phyloP scores from a whole-genome alignment of 2,888 invertebrate genomes.

The Melipona beecheii region DNA sequence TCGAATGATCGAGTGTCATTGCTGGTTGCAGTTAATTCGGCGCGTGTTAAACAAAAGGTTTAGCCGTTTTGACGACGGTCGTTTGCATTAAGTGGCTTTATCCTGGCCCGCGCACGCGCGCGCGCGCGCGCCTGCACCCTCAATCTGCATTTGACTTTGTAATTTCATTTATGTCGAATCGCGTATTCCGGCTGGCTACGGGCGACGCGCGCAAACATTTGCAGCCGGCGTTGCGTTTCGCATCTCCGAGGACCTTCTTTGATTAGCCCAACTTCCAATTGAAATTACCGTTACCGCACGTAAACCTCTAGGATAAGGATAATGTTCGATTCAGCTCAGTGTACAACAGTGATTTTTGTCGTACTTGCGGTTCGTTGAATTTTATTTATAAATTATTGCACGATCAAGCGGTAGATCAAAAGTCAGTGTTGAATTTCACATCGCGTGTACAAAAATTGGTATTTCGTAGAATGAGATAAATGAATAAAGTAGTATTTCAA shows the following conservation, averaged over 20 bases:
- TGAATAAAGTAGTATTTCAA: no score
- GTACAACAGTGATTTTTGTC: neutral
- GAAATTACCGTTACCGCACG: neutral
- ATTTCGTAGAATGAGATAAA: no score
- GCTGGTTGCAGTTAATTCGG: constrained; percentile 31
- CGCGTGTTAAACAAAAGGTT: constrained; percentile 49
- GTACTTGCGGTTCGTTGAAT: neutral
- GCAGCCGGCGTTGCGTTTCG: constrained; percentile 17
- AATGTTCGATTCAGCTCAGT: neutral
- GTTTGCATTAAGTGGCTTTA: constrained; percentile 58
- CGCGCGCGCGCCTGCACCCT: neutral
- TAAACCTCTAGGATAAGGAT: neutral
- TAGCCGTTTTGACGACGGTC: constrained; percentile 48
- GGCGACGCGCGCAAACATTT: constrained; percentile 45
- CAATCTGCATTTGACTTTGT: constrained; percentile 65
- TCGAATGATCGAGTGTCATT: constrained; percentile 2
- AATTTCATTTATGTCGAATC: constrained; percentile 63
- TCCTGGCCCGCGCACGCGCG: constrained; percentile 18
- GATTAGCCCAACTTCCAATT: constrained; percentile 18
- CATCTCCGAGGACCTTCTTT: constrained; percentile 7
- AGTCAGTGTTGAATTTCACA: no score
- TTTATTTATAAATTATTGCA: neutral
- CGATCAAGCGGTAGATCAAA: neutral
- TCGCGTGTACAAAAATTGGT: no score
- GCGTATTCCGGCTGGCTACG: constrained; percentile 29